Evolutionary conservation across 2,113 vertebrate genomes (phyloP).

Genomic region (Saimiri boliviensis): DNA sequence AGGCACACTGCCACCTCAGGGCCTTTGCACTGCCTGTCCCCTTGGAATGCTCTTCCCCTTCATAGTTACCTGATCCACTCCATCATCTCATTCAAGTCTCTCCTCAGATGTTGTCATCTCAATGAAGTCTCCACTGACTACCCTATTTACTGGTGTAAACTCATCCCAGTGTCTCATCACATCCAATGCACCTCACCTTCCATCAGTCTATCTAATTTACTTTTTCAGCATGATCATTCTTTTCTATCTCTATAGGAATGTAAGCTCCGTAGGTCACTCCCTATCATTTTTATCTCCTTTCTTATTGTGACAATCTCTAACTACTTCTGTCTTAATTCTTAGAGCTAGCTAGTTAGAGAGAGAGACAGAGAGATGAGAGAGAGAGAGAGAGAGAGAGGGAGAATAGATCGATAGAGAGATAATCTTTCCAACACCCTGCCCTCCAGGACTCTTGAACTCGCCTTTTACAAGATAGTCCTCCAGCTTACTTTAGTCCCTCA

Average conservation of each 20-base stretch:
- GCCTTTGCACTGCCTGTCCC: neutral
- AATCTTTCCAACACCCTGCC: neutral
- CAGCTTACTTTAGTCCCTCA: neutral
- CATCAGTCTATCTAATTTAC: neutral
- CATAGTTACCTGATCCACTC: neutral
- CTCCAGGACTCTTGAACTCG: neutral
- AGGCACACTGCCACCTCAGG: neutral
- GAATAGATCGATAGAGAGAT: neutral
- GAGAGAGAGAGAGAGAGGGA: neutral
- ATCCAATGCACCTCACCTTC: neutral
- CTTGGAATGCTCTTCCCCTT: neutral
- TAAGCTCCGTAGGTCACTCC: neutral
- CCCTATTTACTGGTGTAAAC: neutral
- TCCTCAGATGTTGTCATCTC: neutral
- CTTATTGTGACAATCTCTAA: neutral
- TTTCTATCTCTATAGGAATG: neutral
- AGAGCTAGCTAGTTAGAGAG: neutral
- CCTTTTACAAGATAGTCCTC: neutral
- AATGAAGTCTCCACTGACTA: neutral
- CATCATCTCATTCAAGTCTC: neutral
- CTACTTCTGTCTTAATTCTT: neutral
- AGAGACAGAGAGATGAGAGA: no score
- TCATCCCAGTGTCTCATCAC: neutral
- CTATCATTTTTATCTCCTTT: neutral
- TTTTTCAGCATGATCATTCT: neutral